These are phyloP conservation scores for Suricata suricatta DNA, from an alignment of 2,113 vertebrate genomes.

Conservation along the genomic window DNA sequence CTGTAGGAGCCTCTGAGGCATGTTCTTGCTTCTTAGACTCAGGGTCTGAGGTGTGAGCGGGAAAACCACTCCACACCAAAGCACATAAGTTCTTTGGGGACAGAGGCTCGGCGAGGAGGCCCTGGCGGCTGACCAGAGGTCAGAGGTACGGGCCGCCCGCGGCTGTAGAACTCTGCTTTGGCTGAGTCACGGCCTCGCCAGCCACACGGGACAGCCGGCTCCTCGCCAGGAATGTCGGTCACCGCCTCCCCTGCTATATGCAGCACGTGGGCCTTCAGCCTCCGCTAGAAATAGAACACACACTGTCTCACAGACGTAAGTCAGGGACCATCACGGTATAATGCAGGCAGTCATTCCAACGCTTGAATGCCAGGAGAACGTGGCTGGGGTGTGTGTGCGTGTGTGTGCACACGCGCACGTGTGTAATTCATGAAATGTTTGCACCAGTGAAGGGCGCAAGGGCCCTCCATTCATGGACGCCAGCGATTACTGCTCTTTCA, in stretches of 20 bases:
- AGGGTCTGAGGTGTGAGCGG: not conserved
- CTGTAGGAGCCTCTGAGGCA: not conserved
- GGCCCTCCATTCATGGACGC: not conserved
- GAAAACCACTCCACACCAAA: not conserved
- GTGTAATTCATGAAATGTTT: not conserved
- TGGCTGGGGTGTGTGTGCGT: not conserved
- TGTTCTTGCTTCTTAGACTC: not conserved
- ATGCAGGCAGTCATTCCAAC: not conserved
- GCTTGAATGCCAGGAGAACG: not conserved
- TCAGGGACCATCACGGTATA: not conserved
- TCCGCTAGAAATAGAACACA: slow-evolving; percentile 37
- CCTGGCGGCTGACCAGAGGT: not conserved
- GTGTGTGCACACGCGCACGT: too few species aligned
- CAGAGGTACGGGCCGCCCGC: not conserved
- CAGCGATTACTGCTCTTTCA: not conserved
- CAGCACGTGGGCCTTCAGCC: not conserved
- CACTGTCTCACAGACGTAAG: not conserved
- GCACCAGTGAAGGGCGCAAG: not conserved
- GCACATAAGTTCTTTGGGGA: not conserved
- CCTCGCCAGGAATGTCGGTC: not conserved
- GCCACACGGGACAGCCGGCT: not conserved
- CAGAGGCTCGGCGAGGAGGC: not conserved
- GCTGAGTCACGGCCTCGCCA: not conserved
- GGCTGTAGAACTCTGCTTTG: slow-evolving; percentile 3
- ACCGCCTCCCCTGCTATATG: not conserved